Conservation (phyloP, 37 sponge, comb jelly and placozoan species). For the Tethya wilhelma region DNA sequence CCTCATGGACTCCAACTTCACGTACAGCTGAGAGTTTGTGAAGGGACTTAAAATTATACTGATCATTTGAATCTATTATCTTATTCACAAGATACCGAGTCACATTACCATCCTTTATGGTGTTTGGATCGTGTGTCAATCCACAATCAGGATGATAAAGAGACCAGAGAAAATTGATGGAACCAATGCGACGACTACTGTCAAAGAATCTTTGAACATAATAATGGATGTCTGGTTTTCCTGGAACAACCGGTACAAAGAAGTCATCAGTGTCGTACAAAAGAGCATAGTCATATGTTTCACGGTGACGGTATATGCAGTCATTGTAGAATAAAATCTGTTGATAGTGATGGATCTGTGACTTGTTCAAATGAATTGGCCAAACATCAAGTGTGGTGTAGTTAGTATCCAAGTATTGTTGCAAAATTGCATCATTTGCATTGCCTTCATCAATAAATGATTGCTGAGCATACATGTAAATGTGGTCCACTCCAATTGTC, state of each 20-base stretch:
- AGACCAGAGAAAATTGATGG: too few relatives aligned
- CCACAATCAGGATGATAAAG: too few relatives aligned
- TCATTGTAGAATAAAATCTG: not conserved
- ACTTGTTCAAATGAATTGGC: not conserved
- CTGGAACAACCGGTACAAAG: not conserved
- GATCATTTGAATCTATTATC: too few relatives aligned
- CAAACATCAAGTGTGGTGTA: not conserved
- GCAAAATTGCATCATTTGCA: not conserved
- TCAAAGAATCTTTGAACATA: not conserved
- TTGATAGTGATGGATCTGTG: not conserved
- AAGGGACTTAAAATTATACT: too few relatives aligned
- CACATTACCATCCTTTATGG: too few relatives aligned
- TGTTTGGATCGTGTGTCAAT: too few relatives aligned
- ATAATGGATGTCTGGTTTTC: conserved; percentile 1
- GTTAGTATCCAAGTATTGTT: not conserved
- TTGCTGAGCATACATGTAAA: not conserved
- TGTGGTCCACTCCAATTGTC: not conserved
- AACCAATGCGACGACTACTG: too few relatives aligned
- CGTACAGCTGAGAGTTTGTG: too few relatives aligned
- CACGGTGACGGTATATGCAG: not conserved
- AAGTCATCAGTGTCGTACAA: conserved; percentile 3
- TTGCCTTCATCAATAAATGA: not conserved
- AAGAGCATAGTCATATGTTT: not conserved
- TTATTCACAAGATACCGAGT: too few relatives aligned
- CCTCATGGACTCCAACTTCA: too few relatives aligned